Evolutionary conservation across 2,888 invertebrate species (phyloP).

Genomic region (Dicranocentrus wangi): DNA sequence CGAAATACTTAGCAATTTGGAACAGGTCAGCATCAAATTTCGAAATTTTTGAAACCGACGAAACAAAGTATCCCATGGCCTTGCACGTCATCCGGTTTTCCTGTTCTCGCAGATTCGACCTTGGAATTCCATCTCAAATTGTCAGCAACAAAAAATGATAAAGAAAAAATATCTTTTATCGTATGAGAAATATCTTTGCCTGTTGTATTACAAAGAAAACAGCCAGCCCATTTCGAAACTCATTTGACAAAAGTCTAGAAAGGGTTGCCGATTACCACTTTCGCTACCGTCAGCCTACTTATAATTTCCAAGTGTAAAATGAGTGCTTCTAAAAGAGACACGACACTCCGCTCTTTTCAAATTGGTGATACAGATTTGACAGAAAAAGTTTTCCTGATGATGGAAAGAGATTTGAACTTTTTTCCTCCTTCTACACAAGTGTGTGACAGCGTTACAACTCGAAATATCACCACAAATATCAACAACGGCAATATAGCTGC

Average conservation of each 20-base stretch:
- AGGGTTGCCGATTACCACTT: slow-evolving; percentile 23
- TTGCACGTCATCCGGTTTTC: slow-evolving; percentile 41
- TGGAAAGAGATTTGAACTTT: too few relatives aligned
- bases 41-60: background rate
- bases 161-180: background rate
- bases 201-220: too few relatives aligned
- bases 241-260: background rate
- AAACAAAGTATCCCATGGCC: background rate
- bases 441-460: slow-evolving; percentile 13
- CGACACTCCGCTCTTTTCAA: too few relatives aligned
- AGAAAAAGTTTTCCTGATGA: too few relatives aligned
- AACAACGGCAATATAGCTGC: slow-evolving; percentile 1
- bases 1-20: slow-evolving; percentile 3
- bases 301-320: too few relatives aligned
- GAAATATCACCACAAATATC: slow-evolving; percentile 21
- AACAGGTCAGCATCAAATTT: background rate
- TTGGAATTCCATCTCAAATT: slow-evolving; percentile 32
- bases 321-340: too few relatives aligned
- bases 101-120: slow-evolving; percentile 15
- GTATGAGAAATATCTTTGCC: background rate
- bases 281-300: background rate
- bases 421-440: too few relatives aligned
- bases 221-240: too few relatives aligned
- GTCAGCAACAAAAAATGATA: background rate
- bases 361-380: too few relatives aligned